Base-by-base conservation (phyloP, 2,113 vertebrate species). In the Acanthochromis polyacanthus region DNA sequence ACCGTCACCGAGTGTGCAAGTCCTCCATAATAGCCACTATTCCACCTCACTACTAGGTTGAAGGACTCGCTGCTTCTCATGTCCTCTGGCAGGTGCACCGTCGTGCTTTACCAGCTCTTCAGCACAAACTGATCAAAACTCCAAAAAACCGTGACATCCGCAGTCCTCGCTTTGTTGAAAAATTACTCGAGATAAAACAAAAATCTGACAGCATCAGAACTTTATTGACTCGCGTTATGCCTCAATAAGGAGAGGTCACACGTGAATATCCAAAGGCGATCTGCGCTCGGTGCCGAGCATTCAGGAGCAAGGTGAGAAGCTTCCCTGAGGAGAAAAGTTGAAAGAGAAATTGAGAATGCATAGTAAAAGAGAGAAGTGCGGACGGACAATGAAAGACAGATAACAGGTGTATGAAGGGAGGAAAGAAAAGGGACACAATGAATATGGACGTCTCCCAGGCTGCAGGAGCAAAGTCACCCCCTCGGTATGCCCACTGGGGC, bases 391-490 rank as follows among this genome's bases (percentile, higher is more conserved):
- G 40, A 71, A 63, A 60, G 63, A 61, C 60, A 76, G 86, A 93
- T 88, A 90, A 84, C 36, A 40, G 78, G 57, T 74, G 52, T 68
- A 68, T 57, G 52, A 43, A 72, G 46, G 79, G 62, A 67, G 75
- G 66, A 46, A 30, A 38, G 15, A 32, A 64, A 80, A 43, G 36
- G 40, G 74, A 67, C 71, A 87, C 81, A 84, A 91, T 89, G 78
- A 87, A 90, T 83, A 84, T 81, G 69, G 68, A 89, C 59, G 75
- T 89, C 68, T 81, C 78, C 32, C 3, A 71, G 80, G 81, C 81
- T 75, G 74, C 75, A 71, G 73, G 69, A 80, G 82, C 84, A 94
- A 92, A 86, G 89, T 93, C 90, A 91, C 84, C 79, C 83, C 62
- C 80, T 53, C 30, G 0, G 19, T 64, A 55, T 58, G 69, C 46